These are phyloP conservation scores for Amiota minor DNA, from an alignment of 2,888 invertebrate genomes.

Conservation along the genomic window DNA sequence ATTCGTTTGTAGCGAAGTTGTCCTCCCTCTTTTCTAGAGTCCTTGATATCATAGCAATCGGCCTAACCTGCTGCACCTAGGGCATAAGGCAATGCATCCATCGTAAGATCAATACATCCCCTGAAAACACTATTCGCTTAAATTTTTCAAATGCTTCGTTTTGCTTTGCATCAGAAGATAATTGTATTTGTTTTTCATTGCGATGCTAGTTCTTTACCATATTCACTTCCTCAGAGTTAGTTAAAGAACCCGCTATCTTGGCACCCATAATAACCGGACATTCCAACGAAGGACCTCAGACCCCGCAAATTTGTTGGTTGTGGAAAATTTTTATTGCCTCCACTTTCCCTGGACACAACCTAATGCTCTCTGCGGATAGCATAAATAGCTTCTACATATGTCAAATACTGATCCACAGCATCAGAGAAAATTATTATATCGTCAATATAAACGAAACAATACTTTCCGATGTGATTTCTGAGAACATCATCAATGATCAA, in stretches of 20 bases:
- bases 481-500: constrained; percentile 44
- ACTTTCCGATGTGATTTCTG: constrained; percentile 39
- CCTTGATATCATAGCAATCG: constrained; percentile 33
- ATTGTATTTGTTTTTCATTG: no score
- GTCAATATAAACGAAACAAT: constrained; percentile 34
- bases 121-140: constrained; percentile 12
- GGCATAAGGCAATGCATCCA: constrained; percentile 26
- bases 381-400: neutral
- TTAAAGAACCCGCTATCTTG: neutral
- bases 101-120: constrained; percentile 20
- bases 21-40: constrained; percentile 21
- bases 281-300: neutral
- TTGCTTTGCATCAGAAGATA: neutral
- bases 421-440: constrained; percentile 53
- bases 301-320: neutral
- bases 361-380: constrained; percentile 3
- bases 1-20: constrained; percentile 32
- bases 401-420: constrained; percentile 36
- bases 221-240: neutral
- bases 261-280: constrained; percentile 3
- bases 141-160: constrained; percentile 1
- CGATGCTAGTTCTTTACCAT: neutral
- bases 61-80: constrained; percentile 24
- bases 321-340: neutral
- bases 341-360: constrained; percentile 22